These are phyloP conservation scores for Clytia hemisphaerica DNA, from an alignment of 30 jellyfish, hydroid and myxozoan genomes.

Conservation along the genomic window DNA sequence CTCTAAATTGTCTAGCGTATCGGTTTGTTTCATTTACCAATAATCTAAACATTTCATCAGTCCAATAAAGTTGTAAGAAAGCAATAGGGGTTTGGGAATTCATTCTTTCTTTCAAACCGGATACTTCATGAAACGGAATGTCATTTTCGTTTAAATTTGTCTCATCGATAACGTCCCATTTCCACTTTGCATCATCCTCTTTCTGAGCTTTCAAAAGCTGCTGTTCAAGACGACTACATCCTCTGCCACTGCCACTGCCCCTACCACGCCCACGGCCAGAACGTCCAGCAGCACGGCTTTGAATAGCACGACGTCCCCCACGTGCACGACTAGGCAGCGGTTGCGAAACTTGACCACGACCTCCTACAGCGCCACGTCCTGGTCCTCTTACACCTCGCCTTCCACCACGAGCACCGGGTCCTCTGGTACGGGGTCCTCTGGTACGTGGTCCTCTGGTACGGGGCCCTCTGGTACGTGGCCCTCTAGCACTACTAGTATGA, in stretches of 20 bases:
- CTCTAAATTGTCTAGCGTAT: background rate
- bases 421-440: background rate
- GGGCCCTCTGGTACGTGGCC: background rate
- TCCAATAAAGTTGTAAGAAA: background rate
- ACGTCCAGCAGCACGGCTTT: background rate
- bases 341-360: slow-evolving; percentile 6
- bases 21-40: background rate
- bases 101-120: background rate
- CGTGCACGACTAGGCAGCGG: background rate
- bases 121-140: background rate
- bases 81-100: background rate
- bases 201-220: background rate
- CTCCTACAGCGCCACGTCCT: background rate
- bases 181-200: background rate
- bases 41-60: background rate
- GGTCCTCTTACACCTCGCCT: too few species aligned
- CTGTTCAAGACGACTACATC: too few species aligned
- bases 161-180: background rate
- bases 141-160: background rate
- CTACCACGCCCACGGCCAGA: background rate
- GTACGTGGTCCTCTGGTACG: too few species aligned
- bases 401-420: background rate
- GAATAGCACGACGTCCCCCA: background rate
- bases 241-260: background rate
- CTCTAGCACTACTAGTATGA: background rate